Evolutionary conservation across 1,140 invertebrate species (phyloP).

Genomic region (Paraescarpia echinospica): DNA sequence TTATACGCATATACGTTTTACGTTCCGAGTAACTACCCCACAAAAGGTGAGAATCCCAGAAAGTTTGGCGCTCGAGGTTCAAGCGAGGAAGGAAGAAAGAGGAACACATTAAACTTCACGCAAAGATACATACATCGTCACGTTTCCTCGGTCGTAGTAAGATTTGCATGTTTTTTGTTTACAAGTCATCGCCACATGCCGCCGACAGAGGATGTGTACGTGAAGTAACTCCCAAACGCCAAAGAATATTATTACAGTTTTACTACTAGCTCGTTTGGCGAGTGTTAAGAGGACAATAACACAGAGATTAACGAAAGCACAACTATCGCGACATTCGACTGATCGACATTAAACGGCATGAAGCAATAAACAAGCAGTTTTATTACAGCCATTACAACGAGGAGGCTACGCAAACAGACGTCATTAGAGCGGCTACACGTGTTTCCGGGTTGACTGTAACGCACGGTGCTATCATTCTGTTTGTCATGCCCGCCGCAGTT

Average conservation of each 20-base stretch:
- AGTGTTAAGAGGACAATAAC: neutral
- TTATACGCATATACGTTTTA: too few species aligned
- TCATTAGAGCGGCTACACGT: neutral
- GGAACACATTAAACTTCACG: too few species aligned
- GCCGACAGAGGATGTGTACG: neutral
- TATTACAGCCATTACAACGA: neutral
- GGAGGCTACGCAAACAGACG: neutral
- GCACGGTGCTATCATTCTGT: neutral
- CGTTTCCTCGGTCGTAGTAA: too few species aligned
- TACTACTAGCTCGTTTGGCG: neutral
- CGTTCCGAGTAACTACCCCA: too few species aligned
- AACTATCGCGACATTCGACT: neutral
- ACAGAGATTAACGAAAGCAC: neutral
- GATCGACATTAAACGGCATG: neutral
- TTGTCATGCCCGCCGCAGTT: neutral
- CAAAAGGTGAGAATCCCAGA: too few species aligned
- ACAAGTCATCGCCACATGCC: neutral
- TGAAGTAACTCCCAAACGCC: neutral
- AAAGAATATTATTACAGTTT: neutral
- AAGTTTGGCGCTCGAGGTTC: too few species aligned
- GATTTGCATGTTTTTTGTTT: neutral
- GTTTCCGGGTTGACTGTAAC: neutral
- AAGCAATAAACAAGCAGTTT: neutral
- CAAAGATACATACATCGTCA: too few species aligned
- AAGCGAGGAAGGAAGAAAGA: too few species aligned